These are phyloP conservation scores for Bucorvus abyssinicus DNA, from an alignment of 2,797 vertebrate genomes.

Conservation along the genomic window DNA sequence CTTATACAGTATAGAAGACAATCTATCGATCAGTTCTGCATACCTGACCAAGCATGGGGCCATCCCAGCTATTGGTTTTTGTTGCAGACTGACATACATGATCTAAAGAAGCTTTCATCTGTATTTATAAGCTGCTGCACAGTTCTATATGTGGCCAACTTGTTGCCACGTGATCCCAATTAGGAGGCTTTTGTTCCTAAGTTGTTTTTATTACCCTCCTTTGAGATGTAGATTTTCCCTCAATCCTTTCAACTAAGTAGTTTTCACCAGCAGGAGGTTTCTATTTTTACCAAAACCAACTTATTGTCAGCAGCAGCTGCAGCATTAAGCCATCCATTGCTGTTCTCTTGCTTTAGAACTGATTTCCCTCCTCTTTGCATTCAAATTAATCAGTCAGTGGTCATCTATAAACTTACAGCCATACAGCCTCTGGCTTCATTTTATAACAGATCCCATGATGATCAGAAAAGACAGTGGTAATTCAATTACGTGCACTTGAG, in stretches of 20 bases:
- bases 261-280: not conserved
- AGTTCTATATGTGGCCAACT: not conserved
- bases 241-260: not conserved
- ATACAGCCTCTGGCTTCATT: not conserved
- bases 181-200: not conserved
- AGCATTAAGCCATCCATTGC: not conserved
- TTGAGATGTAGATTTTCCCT: not conserved
- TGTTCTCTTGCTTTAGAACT: not conserved
- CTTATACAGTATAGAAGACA: not conserved
- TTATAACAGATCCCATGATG: not conserved
- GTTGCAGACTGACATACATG: not conserved
- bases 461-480: not conserved
- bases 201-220: not conserved
- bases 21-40: not conserved
- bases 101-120: not conserved
- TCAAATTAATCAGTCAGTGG: not conserved
- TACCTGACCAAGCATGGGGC: not conserved
- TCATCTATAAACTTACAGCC: not conserved
- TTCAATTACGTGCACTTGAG: not conserved
- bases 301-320: not conserved
- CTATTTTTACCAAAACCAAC: not conserved
- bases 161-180: not conserved
- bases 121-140: not conserved
- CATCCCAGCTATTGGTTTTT: not conserved
- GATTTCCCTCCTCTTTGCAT: not conserved